Evolutionary conservation across 1,140 invertebrate species (phyloP), one percentile per base, ranked within the genome.

Genomic region (Dreissena polymorpha): DNA sequence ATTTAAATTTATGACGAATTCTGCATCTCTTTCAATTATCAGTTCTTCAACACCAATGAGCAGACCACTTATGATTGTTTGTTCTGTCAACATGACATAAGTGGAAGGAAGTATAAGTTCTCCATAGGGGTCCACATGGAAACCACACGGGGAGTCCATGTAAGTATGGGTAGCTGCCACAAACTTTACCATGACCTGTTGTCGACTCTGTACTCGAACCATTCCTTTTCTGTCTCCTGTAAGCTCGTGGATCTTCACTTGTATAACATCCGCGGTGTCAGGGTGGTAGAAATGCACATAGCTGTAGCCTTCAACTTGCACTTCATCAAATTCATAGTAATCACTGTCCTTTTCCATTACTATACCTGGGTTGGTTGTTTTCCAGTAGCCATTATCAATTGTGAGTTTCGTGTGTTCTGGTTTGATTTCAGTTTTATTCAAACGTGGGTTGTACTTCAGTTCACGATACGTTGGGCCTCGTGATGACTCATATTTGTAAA

Each of bases 201-300:
- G 89, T 21, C 50, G 57, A 29, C 67, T 83, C 72, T 89, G 87
- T 18, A 89, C 86, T 18, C 89, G 65, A 5, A 90, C 78, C 76
- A 89, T 81, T 3, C 89, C 89, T 53, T 89, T 85, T 71, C 86
- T 88, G 81, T 90, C 89, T 21, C 89, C 89, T 23, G 86, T 89
- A 18, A 90, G 81, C 55, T 90, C 89, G 64, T 89, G 80, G 60
- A 89, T 87, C 16, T 85, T 51, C 12, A 89, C 85, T 5, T 87
- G 82, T 16, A 90, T 86, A 53, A 86, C 86, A 16, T 82, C 69
- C n/a, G 78, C 84, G 1, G 69, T 69, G 12, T 2, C 23, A 16
- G 89, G 87, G 73, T 89, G 88, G 64, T 90, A 90, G 72, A 90
- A 89, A 65, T 89, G 88, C 3, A 90, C 86, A 84, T 90, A 90